Base-by-base conservation (phyloP, 1,140 invertebrate species). In the Parasteatoda tepidariorum region DNA sequence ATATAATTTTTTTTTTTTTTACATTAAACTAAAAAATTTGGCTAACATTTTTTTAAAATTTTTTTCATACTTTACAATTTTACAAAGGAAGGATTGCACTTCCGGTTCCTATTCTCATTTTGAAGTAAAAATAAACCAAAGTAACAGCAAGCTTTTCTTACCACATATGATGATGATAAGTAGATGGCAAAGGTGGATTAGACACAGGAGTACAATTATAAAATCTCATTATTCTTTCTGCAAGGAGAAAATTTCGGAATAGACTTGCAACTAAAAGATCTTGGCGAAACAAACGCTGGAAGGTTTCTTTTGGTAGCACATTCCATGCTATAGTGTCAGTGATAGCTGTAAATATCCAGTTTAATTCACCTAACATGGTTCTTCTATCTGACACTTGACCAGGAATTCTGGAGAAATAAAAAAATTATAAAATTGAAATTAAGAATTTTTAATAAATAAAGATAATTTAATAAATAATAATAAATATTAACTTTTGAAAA, bases 301-400 rank as follows among this genome's bases (percentile, higher is more conserved):
- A 99, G 84, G 97, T 91, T 87, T 98, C 97, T 91, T 92, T 91
- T 18, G 97, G 95, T 83, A 99, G 91, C 57, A 94, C 95, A 88
- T 98, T 98, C 98, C 98, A 99, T 0, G 98, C 98, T 88, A 99
- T 99, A n/a, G 98, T 99, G 89, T 99, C 98, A 2, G 98, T 99
- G 74, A 99, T 99, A 7, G 98, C 98, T 41, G 98, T 99, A 90
- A 99, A 99, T 88, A 99, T 98, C 98, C 98, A 99, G 91, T 99
- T 99, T 57, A 99, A 91, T 91, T 99, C 98, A 73, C 98, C 98
- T 81, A 99, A 92, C 95, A 99, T 97, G 31, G 98, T 99, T 86
- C 97, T 92, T 41, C 98, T 91, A 91, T 99, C 98, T 86, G 94
- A 97, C 74, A 98, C 91, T 88, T 95, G 93, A 7, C 98, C 98